Evolutionary conservation across 2,888 invertebrate species (phyloP).

Genomic region (Sturmia bella): DNA sequence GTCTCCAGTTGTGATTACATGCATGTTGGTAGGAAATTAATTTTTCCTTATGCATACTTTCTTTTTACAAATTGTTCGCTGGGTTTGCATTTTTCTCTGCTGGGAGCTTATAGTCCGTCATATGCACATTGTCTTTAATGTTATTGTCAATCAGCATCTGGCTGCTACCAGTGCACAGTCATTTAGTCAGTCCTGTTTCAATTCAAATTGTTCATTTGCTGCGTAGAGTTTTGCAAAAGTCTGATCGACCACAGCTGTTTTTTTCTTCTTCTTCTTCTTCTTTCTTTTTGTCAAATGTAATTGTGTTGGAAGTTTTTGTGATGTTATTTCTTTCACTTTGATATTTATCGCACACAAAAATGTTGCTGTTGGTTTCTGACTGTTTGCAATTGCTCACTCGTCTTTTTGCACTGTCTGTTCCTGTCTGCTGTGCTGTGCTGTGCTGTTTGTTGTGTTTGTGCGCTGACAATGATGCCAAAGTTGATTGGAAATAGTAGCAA

Average conservation of each 20-base stretch:
- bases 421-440: background rate
- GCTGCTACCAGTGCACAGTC: background rate
- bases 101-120: no score
- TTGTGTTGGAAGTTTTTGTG: conserved; percentile 30
- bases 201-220: conserved; percentile 6
- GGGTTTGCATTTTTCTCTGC: no score
- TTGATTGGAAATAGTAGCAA: conserved; percentile 34
- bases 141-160: conserved; percentile 40
- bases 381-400: background rate
- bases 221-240: conserved; percentile 17
- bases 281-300: no score
- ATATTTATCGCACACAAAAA: conserved; percentile 37
- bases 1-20: no score
- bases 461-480: conserved; percentile 36
- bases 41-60: no score
- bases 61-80: no score
- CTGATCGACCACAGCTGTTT: conserved; percentile 58
- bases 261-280: no score
- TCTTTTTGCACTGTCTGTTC: conserved; percentile 2
- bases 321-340: conserved; percentile 17
- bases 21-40: no score
- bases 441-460: background rate
- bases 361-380: no score
- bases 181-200: background rate
- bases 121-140: conserved; percentile 4